Percentiles rank a stretch among this genome's conserved stretches.
phyloP scores from a whole-genome alignment of 2,113 vertebrate species.

The Urocynchramus pylzowi region DNA sequence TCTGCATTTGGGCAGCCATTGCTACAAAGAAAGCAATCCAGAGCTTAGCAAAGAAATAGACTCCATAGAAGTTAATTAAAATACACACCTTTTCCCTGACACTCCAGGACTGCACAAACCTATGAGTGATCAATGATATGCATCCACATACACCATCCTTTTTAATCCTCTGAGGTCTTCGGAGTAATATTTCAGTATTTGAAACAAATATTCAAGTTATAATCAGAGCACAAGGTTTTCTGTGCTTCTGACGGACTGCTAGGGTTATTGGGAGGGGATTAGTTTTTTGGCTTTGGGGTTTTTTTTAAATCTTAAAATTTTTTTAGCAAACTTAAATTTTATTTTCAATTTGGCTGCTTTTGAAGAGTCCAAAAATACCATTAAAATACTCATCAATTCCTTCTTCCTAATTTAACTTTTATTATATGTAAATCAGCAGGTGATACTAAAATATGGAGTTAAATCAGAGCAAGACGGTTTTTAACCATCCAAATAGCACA shows the following conservation, averaged over 20 bases:
- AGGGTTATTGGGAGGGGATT: background rate
- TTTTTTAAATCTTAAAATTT: background rate
- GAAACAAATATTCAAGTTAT: background rate
- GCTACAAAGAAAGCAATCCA: background rate
- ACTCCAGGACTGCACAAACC: background rate
- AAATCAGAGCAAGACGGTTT: background rate
- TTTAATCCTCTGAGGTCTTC: background rate
- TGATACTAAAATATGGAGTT: background rate
- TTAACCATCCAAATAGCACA: background rate
- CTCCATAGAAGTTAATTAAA: background rate
- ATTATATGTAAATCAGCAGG: background rate
- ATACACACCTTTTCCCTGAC: background rate
- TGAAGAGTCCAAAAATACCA: background rate
- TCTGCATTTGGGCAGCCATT: background rate
- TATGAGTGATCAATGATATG: background rate
- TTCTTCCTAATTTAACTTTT: background rate
- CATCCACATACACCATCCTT: background rate
- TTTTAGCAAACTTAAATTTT: background rate
- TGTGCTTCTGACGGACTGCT: background rate
- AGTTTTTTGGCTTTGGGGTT: rapidly evolving
- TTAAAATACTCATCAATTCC: background rate
- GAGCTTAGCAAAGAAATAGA: background rate
- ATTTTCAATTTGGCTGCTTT: background rate
- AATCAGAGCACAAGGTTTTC: background rate
- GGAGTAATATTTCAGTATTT: background rate